These are phyloP conservation scores for Phortica okadai DNA, from an alignment of 2,888 invertebrate genomes.

Conservation along the genomic window DNA sequence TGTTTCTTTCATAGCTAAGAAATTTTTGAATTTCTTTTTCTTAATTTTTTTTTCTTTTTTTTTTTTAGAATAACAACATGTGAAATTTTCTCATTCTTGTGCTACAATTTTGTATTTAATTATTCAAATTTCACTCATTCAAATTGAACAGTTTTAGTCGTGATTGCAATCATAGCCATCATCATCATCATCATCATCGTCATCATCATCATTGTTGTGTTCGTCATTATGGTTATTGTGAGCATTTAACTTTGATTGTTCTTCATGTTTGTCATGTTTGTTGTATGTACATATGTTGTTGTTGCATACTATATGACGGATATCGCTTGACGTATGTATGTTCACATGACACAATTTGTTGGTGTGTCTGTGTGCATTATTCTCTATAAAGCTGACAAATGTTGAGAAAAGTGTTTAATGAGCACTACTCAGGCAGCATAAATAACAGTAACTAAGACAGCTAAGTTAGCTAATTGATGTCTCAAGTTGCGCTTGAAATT, in stretches of 20 bases:
- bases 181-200: neutral
- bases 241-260: neutral
- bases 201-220: neutral
- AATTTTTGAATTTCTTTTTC: neutral
- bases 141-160: constrained; percentile 3
- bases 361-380: neutral
- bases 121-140: constrained; percentile 18
- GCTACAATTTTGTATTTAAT: constrained; percentile 3
- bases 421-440: neutral
- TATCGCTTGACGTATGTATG: neutral
- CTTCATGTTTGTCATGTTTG: neutral
- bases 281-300: neutral
- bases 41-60: neutral
- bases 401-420: neutral
- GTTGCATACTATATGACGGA: neutral
- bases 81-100: neutral
- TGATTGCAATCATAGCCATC: neutral
- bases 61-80: neutral
- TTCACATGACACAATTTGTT: constrained; percentile 12
- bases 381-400: neutral
- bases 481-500: neutral
- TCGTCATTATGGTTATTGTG: neutral
- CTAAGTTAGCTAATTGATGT: neutral
- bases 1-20: too few species aligned
- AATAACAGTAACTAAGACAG: neutral